Evolutionary conservation across 2,113 vertebrate genomes (phyloP).

Genomic region (Gopherus evgoodei): DNA sequence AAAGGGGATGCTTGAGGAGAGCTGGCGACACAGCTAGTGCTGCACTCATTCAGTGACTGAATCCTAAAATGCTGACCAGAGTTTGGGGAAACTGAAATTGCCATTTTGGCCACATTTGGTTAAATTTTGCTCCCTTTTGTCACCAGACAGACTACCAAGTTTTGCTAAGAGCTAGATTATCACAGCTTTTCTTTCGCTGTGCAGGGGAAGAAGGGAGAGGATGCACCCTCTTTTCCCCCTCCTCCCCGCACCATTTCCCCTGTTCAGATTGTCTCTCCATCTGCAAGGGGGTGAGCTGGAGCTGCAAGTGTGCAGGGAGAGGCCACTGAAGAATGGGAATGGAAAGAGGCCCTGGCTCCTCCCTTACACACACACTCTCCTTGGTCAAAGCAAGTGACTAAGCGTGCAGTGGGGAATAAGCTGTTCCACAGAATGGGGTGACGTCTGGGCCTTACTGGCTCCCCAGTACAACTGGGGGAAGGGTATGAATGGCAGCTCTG

Average conservation of each 20-base stretch:
- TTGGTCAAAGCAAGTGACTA: neutral
- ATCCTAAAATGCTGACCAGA: neutral
- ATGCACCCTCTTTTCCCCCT: no score
- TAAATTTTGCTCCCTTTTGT: constrained; percentile 52
- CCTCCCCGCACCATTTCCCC: neutral
- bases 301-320: neutral
- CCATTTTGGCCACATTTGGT: constrained; percentile 57
- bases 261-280: neutral
- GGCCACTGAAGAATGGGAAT: neutral
- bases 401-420: neutral
- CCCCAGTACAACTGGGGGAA: neutral
- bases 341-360: neutral
- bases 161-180: neutral
- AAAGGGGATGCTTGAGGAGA: neutral
- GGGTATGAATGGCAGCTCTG: neutral
- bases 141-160: constrained; percentile 33
- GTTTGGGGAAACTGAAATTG: constrained; percentile 29
- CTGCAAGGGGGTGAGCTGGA: neutral
- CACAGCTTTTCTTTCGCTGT: neutral
- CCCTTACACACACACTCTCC: neutral
- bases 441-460: neutral
- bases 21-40: constrained; percentile 22
- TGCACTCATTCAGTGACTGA: neutral
- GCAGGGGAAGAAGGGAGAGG: neutral
- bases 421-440: neutral